phyloP scores from a whole-genome alignment of 2,113 vertebrate species.

The Stegastes partitus region DNA sequence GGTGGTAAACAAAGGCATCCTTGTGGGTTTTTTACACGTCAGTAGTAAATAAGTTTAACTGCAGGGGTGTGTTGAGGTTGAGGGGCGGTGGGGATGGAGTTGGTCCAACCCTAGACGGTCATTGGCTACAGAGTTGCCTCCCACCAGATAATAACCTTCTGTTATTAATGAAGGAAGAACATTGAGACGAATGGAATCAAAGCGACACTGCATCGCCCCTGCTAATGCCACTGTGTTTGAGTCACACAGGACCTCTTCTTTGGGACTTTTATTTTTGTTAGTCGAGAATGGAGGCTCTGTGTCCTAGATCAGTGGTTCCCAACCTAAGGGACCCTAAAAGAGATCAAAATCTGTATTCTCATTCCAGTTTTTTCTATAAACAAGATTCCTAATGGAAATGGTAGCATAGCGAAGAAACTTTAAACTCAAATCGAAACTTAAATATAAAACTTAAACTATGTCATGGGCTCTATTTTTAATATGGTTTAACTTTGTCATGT shows the following conservation, averaged over 20 bases:
- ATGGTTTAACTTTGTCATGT: too few relatives aligned
- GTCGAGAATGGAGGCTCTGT: conserved; percentile 6
- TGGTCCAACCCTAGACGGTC: conserved; percentile 1
- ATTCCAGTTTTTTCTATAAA: background rate
- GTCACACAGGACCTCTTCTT: conserved; percentile 22
- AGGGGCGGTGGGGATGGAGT: background rate
- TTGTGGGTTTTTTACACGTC: conserved; percentile 47
- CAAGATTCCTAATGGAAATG: too few relatives aligned
- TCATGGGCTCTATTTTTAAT: background rate
- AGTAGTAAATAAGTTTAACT: conserved; percentile 67
- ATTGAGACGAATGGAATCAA: conserved; percentile 17
- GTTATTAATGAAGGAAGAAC: conserved; percentile 16
- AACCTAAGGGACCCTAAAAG: background rate
- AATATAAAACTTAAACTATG: too few relatives aligned
- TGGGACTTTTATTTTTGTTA: conserved; percentile 18
- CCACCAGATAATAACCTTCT: conserved; percentile 12
- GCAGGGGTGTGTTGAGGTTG: conserved; percentile 14
- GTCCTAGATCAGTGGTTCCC: background rate
- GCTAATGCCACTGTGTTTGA: conserved; percentile 16
- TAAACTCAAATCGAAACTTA: too few relatives aligned
- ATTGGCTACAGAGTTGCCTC: conserved; percentile 48
- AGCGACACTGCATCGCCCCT: background rate
- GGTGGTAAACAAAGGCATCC: conserved; percentile 59
- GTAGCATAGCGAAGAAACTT: too few relatives aligned
- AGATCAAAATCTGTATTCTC: background rate